Evolutionary conservation across 2,888 invertebrate species (phyloP).

Genomic region (Siphlonurus alternatus): DNA sequence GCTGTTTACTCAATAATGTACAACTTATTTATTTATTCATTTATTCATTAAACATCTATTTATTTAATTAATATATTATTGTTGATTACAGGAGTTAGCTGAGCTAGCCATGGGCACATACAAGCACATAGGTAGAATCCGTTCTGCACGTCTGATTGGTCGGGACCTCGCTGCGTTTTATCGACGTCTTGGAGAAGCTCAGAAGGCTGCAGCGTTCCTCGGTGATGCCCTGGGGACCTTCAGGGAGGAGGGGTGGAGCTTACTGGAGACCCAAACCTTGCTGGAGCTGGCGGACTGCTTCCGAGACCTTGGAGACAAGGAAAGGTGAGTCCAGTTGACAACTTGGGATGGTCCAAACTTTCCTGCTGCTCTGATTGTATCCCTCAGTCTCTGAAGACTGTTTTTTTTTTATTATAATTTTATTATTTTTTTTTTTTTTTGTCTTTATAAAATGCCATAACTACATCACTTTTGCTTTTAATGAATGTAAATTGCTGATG

Average conservation of each 20-base stretch:
- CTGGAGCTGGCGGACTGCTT: conserved; percentile 73
- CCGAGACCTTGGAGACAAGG: conserved; percentile 56
- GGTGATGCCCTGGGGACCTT: conserved; percentile 73
- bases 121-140: conserved; percentile 72
- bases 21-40: too few relatives aligned
- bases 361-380: background rate
- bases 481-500: too few relatives aligned
- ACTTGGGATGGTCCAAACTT: conserved; percentile 4
- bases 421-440: too few relatives aligned
- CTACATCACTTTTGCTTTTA: too few relatives aligned
- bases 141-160: conserved; percentile 78
- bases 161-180: conserved; percentile 82
- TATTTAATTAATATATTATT: too few relatives aligned
- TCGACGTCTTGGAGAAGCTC: conserved; percentile 64
- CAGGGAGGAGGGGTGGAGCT: conserved; percentile 73
- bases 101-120: conserved; percentile 93
- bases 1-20: too few relatives aligned
- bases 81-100: conserved; percentile 55
- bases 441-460: too few relatives aligned
- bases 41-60: too few relatives aligned
- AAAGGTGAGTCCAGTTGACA: conserved; percentile 32
- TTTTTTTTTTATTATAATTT: too few relatives aligned
- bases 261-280: conserved; percentile 65
- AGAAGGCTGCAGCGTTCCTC: conserved; percentile 79
- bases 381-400: too few relatives aligned